Base-by-base conservation (phyloP, 2,113 vertebrate genomes). In the Catharus bicknelli region DNA sequence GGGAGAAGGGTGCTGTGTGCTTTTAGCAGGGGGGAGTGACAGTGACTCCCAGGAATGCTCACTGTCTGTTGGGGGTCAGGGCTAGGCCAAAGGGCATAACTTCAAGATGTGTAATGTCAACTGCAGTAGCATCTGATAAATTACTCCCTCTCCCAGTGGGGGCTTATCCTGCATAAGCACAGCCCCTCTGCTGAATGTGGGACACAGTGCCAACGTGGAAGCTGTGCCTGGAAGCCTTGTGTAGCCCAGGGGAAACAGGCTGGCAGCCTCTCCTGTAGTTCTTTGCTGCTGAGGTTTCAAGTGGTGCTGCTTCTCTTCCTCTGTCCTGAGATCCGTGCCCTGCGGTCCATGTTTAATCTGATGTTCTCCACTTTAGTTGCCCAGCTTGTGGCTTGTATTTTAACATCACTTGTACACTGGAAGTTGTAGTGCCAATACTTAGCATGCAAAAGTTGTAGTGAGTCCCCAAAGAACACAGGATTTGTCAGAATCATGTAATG, bases 11-110 rank as follows among this genome's bases (percentile, higher is more conserved):
- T 6, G 7, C 69, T 38, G 29, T 38, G 61, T 62, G 42, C 26
- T 58, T 57, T 61, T 13, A 26, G 36, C 45, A 66, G 78, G 84
- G 57, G 45, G 78, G 66, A 80, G 38, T 95, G 81, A 58, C 90
- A 79, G 67, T 54, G 90, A 42, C 54, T 80, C 45, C 73, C 67
- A 91, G 82, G 90, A 95, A 93, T 73, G 76, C 26, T 66, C 5
- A 3, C 68, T 54, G 53, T 57, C 50, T 29, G 0, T 11, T 91
- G 54, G 55, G 66, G 84, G 62, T 79, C 66, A 83, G 78, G 74
- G 74, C 36, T 79, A 87, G 77, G 84, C 91, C 47, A 58, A 42
- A 84, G 81, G 69, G 36, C 7, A 4, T 63, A 68, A 54, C 70
- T 85, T 90, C 62, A 21, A 57, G 13, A 18, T 42, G 22, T 82